phyloP scores from a whole-genome alignment of 1,140 invertebrate species.

The Steinernema khuongi region DNA sequence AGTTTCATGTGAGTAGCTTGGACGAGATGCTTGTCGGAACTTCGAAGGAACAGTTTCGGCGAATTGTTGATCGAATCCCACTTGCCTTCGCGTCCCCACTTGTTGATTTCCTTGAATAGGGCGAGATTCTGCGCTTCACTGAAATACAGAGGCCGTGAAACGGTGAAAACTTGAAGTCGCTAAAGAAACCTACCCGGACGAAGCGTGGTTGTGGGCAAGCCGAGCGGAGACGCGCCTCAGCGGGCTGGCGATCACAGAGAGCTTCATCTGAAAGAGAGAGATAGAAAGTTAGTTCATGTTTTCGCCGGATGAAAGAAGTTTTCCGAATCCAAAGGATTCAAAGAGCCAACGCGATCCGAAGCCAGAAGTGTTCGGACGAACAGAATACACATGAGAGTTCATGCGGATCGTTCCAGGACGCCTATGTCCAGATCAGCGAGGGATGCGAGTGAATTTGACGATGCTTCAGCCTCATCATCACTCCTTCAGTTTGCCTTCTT shows the following conservation, averaged over 20 bases:
- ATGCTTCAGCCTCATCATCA: no score
- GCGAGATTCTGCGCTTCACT: not conserved
- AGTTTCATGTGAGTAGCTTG: not conserved
- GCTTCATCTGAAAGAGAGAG: not conserved
- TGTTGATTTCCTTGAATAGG: slow-evolving; percentile 1
- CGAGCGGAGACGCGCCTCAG: not conserved
- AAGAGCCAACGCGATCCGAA: no score
- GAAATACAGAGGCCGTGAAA: not conserved
- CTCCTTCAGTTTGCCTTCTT: no score
- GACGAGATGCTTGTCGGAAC: not conserved
- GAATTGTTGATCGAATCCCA: not conserved
- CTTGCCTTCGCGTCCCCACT: not conserved
- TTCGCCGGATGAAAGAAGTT: no score
- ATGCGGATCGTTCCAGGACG: not conserved
- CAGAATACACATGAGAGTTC: not conserved
- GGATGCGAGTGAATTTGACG: no score
- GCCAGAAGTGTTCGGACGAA: no score
- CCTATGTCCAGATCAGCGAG: no score
- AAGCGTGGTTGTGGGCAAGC: not conserved
- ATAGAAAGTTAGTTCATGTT: no score
- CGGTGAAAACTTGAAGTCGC: not conserved
- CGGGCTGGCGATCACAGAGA: not conserved
- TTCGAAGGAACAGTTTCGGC: not conserved
- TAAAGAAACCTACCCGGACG: not conserved
- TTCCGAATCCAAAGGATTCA: no score